phyloP scores from a whole-genome alignment of 1,140 invertebrate genomes.

The Diabrotica virgifera region DNA sequence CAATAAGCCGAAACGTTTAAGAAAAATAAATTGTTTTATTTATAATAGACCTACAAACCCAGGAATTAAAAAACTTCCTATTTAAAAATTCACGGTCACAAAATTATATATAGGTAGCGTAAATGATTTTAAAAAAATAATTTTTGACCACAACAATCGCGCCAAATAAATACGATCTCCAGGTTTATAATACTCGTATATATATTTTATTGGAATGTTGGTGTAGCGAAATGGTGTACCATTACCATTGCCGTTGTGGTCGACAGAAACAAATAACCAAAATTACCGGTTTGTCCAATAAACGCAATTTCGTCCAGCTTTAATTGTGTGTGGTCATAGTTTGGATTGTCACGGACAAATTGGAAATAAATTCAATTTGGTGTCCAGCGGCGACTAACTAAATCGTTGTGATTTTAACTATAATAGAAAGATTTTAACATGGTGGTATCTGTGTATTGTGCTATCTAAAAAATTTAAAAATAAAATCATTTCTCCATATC shows the following conservation, averaged over 20 bases:
- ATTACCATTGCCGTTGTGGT: conserved; percentile 4
- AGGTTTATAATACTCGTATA: not conserved
- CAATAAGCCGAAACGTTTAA: too few relatives aligned
- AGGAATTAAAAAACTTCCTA: too few relatives aligned
- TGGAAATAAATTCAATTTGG: conserved; percentile 8
- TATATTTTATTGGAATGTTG: not conserved
- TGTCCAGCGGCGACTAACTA: not conserved
- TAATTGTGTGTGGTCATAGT: not conserved
- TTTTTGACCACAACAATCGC: not conserved
- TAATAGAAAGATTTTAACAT: not conserved
- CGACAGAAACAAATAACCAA: not conserved
- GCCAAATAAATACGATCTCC: not conserved
- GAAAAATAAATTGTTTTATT: too few relatives aligned
- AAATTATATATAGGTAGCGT: too few relatives aligned
- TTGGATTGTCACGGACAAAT: not conserved
- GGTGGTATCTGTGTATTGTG: not conserved
- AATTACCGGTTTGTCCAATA: conserved; percentile 6
- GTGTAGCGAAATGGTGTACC: not conserved
- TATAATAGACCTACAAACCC: too few relatives aligned
- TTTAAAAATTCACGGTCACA: too few relatives aligned
- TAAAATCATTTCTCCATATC: not conserved
- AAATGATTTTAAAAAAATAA: not conserved
- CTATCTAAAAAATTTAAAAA: not conserved
- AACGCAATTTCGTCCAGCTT: conserved; percentile 4
- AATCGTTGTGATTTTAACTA: not conserved